phyloP scores from a whole-genome alignment of 37 sponge, comb jelly and placozoan genomes.

The Theonella swinhoei region DNA sequence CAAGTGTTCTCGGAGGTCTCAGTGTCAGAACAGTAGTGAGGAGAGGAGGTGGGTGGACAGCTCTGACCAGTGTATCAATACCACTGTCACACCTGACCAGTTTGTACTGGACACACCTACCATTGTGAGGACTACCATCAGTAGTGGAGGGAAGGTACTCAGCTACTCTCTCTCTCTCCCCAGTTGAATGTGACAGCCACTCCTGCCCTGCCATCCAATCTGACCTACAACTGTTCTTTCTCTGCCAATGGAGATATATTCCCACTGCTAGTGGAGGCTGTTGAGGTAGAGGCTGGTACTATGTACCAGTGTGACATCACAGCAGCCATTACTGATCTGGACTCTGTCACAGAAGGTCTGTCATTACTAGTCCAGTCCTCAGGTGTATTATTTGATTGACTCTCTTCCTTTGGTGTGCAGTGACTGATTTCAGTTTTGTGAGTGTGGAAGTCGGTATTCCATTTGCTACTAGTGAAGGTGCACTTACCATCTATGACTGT shows the following conservation, averaged over 20 bases:
- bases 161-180: no score
- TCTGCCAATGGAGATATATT: slow-evolving; percentile 12
- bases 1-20: slow-evolving; percentile 76
- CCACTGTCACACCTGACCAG: slow-evolving; percentile 25
- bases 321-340: background rate
- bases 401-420: no score
- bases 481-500: slow-evolving; percentile 28
- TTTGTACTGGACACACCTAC: slow-evolving; percentile 16
- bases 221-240: slow-evolving; percentile 41
- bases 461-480: slow-evolving; percentile 20
- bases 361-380: background rate
- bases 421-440: slow-evolving; percentile 39
- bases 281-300: slow-evolving; percentile 2
- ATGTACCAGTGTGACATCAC: slow-evolving; percentile 34
- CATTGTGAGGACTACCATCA: no score
- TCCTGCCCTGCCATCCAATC: slow-evolving; percentile 1
- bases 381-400: background rate
- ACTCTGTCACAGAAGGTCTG: slow-evolving; percentile 2
- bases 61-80: slow-evolving; percentile 16
- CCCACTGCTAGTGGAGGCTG: slow-evolving; percentile 8
- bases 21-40: slow-evolving; percentile 63
- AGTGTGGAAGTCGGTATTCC: slow-evolving; percentile 20
- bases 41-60: slow-evolving; percentile 40
- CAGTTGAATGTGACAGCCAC: slow-evolving; percentile 23
- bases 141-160: no score